phyloP scores from a whole-genome alignment of 1,140 invertebrate species.

The Papilio xuthus region DNA sequence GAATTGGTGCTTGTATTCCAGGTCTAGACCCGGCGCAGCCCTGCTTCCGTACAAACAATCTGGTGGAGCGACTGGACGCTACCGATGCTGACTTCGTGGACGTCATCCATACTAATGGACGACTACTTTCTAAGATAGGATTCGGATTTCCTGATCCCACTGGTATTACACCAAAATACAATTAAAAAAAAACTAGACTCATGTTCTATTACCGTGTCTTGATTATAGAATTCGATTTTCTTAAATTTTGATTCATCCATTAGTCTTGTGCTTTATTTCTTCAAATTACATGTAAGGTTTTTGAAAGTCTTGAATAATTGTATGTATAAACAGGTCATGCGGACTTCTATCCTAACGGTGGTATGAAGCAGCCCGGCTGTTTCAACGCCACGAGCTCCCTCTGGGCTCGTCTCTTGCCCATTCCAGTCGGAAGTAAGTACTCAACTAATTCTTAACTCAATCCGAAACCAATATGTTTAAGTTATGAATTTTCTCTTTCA shows the following conservation, averaged over 20 bases:
- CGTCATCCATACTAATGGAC: conserved; percentile 85
- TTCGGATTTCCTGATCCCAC: conserved; percentile 81
- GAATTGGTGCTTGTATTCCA: conserved; percentile 48
- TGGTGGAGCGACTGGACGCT: conserved; percentile 79
- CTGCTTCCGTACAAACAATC: conserved; percentile 80
- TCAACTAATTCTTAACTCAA: background rate
- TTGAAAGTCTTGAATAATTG: background rate
- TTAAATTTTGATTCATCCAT: too few relatives aligned
- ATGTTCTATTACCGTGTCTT: too few relatives aligned
- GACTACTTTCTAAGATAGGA: conserved; percentile 77
- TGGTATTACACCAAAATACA: conserved; percentile 61
- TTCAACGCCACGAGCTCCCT: conserved; percentile 59
- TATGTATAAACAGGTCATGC: conserved; percentile 77
- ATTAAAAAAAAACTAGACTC: background rate
- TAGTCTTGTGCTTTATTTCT: too few relatives aligned
- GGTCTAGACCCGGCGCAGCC: conserved; percentile 86
- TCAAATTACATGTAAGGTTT: too few relatives aligned
- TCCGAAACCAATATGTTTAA: background rate
- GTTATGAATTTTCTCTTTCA: background rate
- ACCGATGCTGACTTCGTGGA: conserved; percentile 85
- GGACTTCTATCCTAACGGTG: conserved; percentile 88
- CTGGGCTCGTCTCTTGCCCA: conserved; percentile 64
- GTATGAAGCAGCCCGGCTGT: conserved; percentile 83
- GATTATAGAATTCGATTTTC: too few relatives aligned
- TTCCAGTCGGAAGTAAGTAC: conserved; percentile 67